phyloP scores from a whole-genome alignment of 2,797 vertebrate genomes.

The Pelodytes ibericus region DNA sequence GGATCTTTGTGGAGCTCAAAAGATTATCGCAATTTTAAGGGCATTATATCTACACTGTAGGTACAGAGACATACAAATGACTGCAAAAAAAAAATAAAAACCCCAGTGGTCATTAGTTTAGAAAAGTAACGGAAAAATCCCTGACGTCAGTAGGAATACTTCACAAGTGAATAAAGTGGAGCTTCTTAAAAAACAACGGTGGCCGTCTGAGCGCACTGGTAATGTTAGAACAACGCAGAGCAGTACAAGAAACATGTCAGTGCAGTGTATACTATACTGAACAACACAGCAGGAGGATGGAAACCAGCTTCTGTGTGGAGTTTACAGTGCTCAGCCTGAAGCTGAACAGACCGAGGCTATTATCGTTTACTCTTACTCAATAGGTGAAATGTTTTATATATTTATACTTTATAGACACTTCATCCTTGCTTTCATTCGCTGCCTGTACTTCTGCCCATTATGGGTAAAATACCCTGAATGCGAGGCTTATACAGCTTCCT shows the following conservation, averaged over 20 bases:
- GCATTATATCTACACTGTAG: neutral
- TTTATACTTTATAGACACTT: too few relatives aligned
- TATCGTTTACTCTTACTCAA: neutral
- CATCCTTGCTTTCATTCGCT: neutral
- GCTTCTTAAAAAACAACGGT: slow-evolving; percentile 13
- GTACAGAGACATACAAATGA: neutral
- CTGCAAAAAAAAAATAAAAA: neutral
- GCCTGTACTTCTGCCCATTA: too few relatives aligned
- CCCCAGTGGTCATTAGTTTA: neutral
- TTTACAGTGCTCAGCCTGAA: neutral
- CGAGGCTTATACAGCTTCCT: too few relatives aligned
- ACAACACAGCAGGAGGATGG: slow-evolving; percentile 69
- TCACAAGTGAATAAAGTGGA: slow-evolving; percentile 3
- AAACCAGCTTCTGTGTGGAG: slow-evolving; percentile 67
- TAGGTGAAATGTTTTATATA: neutral
- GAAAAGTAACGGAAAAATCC: slow-evolving; percentile 16
- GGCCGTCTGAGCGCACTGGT: slow-evolving; percentile 5
- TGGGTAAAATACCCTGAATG: too few relatives aligned
- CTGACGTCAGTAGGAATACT: slow-evolving; percentile 28
- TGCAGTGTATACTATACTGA: slow-evolving; percentile 68
- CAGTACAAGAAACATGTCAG: slow-evolving; percentile 66
- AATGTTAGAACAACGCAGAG: slow-evolving; percentile 8
- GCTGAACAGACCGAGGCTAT: neutral
- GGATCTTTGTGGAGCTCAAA: too few relatives aligned
- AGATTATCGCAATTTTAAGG: neutral